Evolutionary conservation across 2,888 invertebrate genomes (phyloP), one percentile per base, ranked within the genome.

Genomic region (Leptopilina myrica): DNA sequence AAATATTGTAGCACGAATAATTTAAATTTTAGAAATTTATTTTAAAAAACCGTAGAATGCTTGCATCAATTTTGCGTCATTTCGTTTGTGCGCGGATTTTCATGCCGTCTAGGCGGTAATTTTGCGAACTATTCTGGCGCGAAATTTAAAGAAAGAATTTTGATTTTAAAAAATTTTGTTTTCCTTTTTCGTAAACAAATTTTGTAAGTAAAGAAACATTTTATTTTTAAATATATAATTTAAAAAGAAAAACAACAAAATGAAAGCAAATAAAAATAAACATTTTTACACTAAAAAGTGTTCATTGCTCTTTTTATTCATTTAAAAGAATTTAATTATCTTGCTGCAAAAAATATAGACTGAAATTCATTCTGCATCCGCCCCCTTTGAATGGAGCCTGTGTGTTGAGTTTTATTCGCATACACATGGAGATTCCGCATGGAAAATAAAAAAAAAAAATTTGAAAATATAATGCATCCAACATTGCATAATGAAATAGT

Each of bases 241-340:
- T 20, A 20, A 20, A 20, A 20, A 20, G 20, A 20, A 20, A 20
- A 20, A 20, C 20, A 20, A 20, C 20, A 20, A 20, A 20, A 20
- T 20, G 20, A 20, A 20, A 20, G 1, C 20, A 20, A 20, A 20
- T 20, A 20, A 20, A 20, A 20, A 20, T 20, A 20, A 20, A 20
- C 20, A 20, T 20, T 20, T 20, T 20, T 62, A n/a, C 15, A 62
- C 9, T 62, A 11, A 62, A 33, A 62, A n/a, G 62, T 62, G 2
- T 62, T 62, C 20, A n/a, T 62, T 62, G 8, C 8, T 62, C 1
- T 9, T 20, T 62, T 62, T 62, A 8, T 62, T 20, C 20, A 62
- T 20, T 62, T n/a, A 20, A 49, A 62, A 62, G 62, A 62, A 62
- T n/a, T 62, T 62, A 62, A 62, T 62, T 62, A 62, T 62, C 62